These are phyloP conservation scores for Ashinkailepas kermadecensis DNA, from an alignment of 2,888 invertebrate genomes.

Conservation along the genomic window DNA sequence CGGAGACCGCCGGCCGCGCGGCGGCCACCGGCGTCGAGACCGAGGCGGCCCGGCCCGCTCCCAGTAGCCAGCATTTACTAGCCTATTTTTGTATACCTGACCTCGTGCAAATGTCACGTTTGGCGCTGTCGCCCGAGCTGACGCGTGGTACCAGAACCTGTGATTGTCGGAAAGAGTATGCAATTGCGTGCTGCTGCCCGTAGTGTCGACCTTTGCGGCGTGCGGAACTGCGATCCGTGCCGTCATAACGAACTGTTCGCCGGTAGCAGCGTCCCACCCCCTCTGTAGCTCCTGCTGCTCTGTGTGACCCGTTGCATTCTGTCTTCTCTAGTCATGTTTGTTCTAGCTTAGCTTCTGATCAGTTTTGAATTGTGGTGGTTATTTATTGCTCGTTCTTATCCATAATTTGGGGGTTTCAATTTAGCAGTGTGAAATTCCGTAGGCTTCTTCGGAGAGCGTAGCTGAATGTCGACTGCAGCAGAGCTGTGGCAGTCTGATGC, in stretches of 20 bases:
- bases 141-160: not conserved
- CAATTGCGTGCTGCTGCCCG: not conserved
- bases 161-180: not conserved
- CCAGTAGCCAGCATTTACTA: conserved; percentile 12
- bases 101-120: not conserved
- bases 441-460: not conserved
- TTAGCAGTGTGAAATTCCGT: not conserved
- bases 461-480: not conserved
- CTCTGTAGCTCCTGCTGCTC: not conserved
- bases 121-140: not conserved
- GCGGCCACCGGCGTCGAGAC: not conserved
- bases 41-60: not conserved
- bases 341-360: not conserved
- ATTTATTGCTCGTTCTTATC: conserved; percentile 6
- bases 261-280: not conserved
- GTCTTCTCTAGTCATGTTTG: conserved; percentile 16
- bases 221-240: too few relatives aligned
- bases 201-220: too few relatives aligned
- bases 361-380: not conserved
- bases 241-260: too few relatives aligned
- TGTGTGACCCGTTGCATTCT: not conserved
- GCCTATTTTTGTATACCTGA: conserved; percentile 21
- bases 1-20: not conserved
- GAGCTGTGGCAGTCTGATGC: not conserved
- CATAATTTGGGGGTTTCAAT: not conserved